Evolutionary conservation across 2,113 vertebrate genomes (phyloP).

Genomic region (Etheostoma cragini): DNA sequence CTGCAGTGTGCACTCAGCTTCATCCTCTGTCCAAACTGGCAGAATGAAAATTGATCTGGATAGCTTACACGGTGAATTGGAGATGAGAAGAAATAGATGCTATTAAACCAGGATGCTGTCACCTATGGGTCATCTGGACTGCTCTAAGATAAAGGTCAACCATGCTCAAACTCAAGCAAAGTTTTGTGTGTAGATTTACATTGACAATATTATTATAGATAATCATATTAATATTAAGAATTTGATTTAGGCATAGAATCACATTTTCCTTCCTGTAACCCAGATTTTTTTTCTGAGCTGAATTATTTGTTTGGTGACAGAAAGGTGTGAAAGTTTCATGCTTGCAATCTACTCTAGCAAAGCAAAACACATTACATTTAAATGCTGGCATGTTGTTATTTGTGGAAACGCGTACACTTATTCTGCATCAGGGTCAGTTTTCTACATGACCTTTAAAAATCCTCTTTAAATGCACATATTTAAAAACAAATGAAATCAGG

Average conservation of each 20-base stretch:
- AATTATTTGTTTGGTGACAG: conserved; percentile 1
- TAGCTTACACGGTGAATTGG: conserved; percentile 39
- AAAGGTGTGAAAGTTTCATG: neutral
- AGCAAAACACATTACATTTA: conserved; percentile 25
- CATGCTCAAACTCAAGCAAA: neutral
- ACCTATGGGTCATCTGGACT: conserved; percentile 3
- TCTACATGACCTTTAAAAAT: conserved; percentile 67
- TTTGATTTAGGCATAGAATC: neutral
- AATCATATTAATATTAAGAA: conserved; percentile 9
- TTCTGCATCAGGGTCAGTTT: conserved; percentile 39
- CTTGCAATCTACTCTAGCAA: neutral
- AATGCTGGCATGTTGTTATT: conserved; percentile 34
- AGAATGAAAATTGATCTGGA: conserved; percentile 61
- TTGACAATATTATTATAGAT: neutral
- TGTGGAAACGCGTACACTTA: conserved; percentile 35
- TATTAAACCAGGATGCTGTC: conserved; percentile 32
- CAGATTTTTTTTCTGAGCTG: neutral
- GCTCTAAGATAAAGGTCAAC: neutral
- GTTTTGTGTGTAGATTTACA: neutral
- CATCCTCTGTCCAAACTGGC: conserved; percentile 46
- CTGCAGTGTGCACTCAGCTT: conserved; percentile 47
- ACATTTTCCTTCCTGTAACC: neutral
- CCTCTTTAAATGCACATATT: conserved; percentile 72
- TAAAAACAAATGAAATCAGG: conserved; percentile 64
- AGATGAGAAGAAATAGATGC: conserved; percentile 33